Evolutionary conservation across 2,113 vertebrate genomes (phyloP).

Genomic region (Choloepus hoffmanni): DNA sequence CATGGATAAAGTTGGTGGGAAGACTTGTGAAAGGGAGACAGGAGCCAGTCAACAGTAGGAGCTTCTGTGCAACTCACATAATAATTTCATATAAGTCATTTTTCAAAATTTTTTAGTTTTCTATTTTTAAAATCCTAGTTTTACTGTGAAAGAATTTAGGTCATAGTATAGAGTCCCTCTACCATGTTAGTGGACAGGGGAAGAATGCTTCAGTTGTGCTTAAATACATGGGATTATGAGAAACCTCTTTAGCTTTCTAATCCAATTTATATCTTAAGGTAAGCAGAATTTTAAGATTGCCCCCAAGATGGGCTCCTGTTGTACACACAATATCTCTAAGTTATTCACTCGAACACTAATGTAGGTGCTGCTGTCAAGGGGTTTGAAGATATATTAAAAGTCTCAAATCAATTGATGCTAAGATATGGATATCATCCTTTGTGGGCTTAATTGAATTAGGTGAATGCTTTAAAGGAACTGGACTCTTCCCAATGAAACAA

Average conservation of each 20-base stretch:
- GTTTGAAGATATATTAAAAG: neutral
- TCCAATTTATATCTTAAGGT: neutral
- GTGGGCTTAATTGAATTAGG: neutral
- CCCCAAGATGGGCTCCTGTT: no score
- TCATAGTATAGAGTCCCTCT: neutral
- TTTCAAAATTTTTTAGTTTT: neutral
- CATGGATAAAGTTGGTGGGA: neutral
- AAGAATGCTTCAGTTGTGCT: neutral
- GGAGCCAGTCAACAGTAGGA: neutral
- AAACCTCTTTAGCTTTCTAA: neutral
- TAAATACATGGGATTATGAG: neutral
- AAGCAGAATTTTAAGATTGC: neutral
- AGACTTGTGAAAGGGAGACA: neutral
- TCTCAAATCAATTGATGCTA: neutral
- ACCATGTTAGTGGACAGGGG: neutral
- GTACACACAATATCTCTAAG: neutral
- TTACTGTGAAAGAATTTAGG: neutral
- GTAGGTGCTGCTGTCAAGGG: neutral
- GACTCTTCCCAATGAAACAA: neutral
- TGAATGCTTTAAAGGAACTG: neutral
- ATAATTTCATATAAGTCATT: neutral
- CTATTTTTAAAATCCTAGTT: neutral
- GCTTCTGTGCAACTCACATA: neutral
- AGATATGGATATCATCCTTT: neutral
- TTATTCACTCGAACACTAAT: neutral